Percentiles rank a stretch among this genome's conserved stretches.
These are phyloP conservation scores for Drosophila willistoni DNA, from an alignment of 1,140 invertebrate genomes.

Conservation along the genomic window DNA sequence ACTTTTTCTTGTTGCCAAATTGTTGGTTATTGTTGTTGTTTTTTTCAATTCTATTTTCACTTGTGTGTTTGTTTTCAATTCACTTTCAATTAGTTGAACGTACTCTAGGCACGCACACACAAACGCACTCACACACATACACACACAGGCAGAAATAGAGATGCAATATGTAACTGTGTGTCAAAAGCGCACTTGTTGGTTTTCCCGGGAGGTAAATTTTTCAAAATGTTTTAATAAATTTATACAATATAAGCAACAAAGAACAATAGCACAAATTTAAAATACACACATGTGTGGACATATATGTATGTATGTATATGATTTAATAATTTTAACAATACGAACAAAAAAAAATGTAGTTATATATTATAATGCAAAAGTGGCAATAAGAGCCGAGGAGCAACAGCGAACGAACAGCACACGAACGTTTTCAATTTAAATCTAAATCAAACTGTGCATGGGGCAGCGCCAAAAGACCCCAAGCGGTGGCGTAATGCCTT, in stretches of 20 bases:
- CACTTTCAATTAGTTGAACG: conserved; percentile 68
- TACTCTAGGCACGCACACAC: conserved; percentile 1
- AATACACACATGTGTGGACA: too few relatives aligned
- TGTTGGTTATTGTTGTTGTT: conserved; percentile 24
- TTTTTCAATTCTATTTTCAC: conserved; percentile 67
- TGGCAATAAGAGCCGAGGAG: too few relatives aligned
- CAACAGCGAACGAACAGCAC: conserved; percentile 30
- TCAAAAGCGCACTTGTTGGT: conserved; percentile 55
- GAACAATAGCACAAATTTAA: too few relatives aligned
- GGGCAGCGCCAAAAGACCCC: conserved; percentile 44
- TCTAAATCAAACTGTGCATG: conserved; percentile 57
- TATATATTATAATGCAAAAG: conserved; percentile 12
- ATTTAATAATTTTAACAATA: background rate
- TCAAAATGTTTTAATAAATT: background rate
- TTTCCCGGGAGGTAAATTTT: conserved; percentile 44
- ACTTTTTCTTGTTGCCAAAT: conserved; percentile 41
- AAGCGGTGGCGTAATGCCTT: conserved; percentile 10
- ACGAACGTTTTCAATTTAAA: conserved; percentile 55
- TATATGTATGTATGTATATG: background rate
- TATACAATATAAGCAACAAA: conserved; percentile 29
- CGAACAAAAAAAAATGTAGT: conserved; percentile 19
- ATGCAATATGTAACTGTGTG: conserved; percentile 25
- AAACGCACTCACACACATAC: background rate
- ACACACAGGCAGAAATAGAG: background rate
- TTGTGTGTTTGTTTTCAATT: conserved; percentile 47